Base-by-base conservation (phyloP, 1,140 invertebrate species). In the Cotesia chilonis region DNA sequence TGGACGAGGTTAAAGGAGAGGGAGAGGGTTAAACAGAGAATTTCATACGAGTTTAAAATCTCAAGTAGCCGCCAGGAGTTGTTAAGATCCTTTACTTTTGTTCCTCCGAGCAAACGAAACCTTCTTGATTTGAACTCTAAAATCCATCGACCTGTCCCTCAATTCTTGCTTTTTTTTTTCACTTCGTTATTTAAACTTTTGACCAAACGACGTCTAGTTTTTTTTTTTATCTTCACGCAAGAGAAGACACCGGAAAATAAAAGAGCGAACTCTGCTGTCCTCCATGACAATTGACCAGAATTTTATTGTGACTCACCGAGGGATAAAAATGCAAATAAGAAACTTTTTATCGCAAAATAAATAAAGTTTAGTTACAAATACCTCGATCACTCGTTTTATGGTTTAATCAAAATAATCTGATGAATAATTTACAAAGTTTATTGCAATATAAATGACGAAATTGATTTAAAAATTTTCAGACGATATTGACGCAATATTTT, bases 1-100 rank as follows among this genome's bases (percentile, higher is more conserved):
- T 83, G 78, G 68, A 86, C 84, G 83, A 81, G 75, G 82, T 84
- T 83, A 75, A 84, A 10, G 83, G 80, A 84, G 83, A 81, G 76
- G 82, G 84, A 83, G 76, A 84, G 41, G 83, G 80, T 82, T 83
- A 80, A 81, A 80, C 72, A 78, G 80, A 78, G 74, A 68, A 66
- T 70, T 61, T 54, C 66, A 20, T 68, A 84, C 82, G 83, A 83
- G 83, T 74, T 65, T 76, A 79, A 82, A 86, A 85, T 84, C 78
- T 82, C 79, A 86, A 86, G 81, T 80, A 84, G 82, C 75, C 68
- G 57, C 54, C 74, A 60, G 63, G 57, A 84, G 82, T 74, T 67
- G 57, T 57, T 73, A 60, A 60, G 57, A 71, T 61, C 17, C 57
- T 72, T 74, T 71, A 71, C 70, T 74, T 66, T 38, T 51, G 54